Base-by-base conservation (phyloP, 2,113 vertebrate species). In the Procavia capensis region DNA sequence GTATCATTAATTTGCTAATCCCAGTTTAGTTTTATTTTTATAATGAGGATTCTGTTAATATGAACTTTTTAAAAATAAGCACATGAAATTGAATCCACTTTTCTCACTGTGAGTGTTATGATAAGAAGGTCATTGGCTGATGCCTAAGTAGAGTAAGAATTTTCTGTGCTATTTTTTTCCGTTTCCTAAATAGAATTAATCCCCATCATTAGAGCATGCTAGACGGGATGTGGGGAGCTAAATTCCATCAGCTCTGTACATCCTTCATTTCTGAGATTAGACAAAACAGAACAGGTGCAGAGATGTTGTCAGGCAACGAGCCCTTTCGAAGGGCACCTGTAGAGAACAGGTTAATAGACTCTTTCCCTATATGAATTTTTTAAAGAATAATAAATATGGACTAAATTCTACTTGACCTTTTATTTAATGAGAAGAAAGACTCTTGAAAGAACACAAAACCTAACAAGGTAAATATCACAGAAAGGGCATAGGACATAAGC, bases 401-500 rank as follows among this genome's bases (percentile, higher is more conserved):
- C 93, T 94, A 95, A 97, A 95, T 45, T 84, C 43, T 84, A 88
- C 25, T 96, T 97, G 90, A 59, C 97, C 90, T 97, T 97, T 98
- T 81, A 91, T 72, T 96, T 98, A 97, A 97, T 96, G 91, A 98
- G 96, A 95, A 92, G 45, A 90, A 84, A 93, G 41, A 78, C 82
- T 95, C 96, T 88, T 43, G 29, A 85, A 96, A 74, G 61, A 92
- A 78, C 64, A 94, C 45, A 96, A 90, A 96, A 92, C 83, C 34
- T 89, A 95, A 93, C 86, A 95, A 96, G 83, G 94, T 97, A 98
- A 98, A 98, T 98, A 98, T 96, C 97, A 98, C 95, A 93, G 88
- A 97, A 98, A 98, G 97, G 97, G 94, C 97, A 97, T 34, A 43
- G 82, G 81, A 90, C 50, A 87, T 79, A 85, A 6, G 6, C 88